A percentile compares a stretch with the other conserved stretches of the same genome.
Conservation (phyloP, 1,140 invertebrate genomes). For the Caerostris darwini region DNA sequence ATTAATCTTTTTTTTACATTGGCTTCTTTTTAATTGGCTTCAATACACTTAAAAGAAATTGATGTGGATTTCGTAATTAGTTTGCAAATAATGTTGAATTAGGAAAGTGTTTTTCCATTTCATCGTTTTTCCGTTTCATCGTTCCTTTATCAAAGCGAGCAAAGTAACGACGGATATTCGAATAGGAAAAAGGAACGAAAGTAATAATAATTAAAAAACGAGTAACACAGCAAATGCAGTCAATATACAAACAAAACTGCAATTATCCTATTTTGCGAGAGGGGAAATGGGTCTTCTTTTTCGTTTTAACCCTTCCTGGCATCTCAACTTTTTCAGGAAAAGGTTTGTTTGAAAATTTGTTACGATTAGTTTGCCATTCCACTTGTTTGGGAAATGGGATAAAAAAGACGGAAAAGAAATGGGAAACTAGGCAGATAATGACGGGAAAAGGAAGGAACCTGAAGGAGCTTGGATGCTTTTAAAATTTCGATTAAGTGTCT, state of each 20-base stretch:
- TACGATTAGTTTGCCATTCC: conserved; percentile 8
- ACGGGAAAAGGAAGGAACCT: not conserved
- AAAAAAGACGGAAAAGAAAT: not conserved
- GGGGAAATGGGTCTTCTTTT: not conserved
- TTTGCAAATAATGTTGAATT: too few relatives aligned
- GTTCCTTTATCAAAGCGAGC: too few relatives aligned
- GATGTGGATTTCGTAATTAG: too few relatives aligned
- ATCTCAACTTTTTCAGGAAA: not conserved
- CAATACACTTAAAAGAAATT: too few relatives aligned
- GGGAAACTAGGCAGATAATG: not conserved
- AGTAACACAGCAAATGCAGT: not conserved
- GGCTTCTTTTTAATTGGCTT: too few relatives aligned
- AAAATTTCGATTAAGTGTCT: conserved; percentile 13
- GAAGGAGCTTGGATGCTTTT: not conserved
- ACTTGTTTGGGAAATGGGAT: not conserved
- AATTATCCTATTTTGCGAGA: not conserved
- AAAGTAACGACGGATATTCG: too few relatives aligned
- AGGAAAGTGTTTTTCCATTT: too few relatives aligned
- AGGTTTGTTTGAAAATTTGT: conserved; percentile 20
- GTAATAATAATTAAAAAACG: too few relatives aligned
- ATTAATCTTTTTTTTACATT: too few relatives aligned
- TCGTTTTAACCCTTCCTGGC: not conserved
- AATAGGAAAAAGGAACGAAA: too few relatives aligned
- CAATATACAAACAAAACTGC: not conserved
- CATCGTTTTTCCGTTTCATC: too few relatives aligned